phyloP scores from a whole-genome alignment of 92 coral and sea anemone genomes.

The Bergia sp. region DNA sequence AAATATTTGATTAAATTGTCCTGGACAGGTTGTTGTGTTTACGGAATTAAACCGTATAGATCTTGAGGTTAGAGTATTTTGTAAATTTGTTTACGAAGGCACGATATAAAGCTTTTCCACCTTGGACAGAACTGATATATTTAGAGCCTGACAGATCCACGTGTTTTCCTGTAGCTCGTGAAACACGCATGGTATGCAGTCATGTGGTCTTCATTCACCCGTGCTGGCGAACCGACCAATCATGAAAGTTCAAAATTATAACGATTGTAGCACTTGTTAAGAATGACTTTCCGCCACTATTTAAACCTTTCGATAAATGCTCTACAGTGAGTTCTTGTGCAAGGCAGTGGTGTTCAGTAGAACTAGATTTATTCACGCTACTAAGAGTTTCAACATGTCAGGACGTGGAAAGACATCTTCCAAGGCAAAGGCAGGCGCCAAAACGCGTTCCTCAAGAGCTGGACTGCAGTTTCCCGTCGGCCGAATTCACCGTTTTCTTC shows the following conservation, averaged over 20 bases:
- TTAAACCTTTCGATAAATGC: not conserved
- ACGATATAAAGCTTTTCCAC: not conserved
- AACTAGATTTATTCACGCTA: not conserved
- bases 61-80: too few species aligned
- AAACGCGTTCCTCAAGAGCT: conserved; percentile 61
- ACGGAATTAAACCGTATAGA: too few species aligned
- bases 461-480: conserved; percentile 76
- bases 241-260: not conserved
- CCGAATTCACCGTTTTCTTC: conserved; percentile 71
- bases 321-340: conserved; percentile 12
- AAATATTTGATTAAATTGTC: not conserved
- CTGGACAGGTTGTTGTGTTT: not conserved
- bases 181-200: not conserved
- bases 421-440: conserved; percentile 38
- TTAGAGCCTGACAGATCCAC: not conserved
- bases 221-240: conserved; percentile 13
- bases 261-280: conserved; percentile 2
- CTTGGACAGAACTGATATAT: not conserved
- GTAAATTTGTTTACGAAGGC: not conserved
- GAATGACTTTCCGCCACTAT: not conserved
- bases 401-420: conserved; percentile 66
- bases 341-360: not conserved
- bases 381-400: conserved; percentile 48
- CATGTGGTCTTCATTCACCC: not conserved
- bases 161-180: not conserved